Conservation (phyloP, 2,888 invertebrate genomes). For the Apamea anceps region DNA sequence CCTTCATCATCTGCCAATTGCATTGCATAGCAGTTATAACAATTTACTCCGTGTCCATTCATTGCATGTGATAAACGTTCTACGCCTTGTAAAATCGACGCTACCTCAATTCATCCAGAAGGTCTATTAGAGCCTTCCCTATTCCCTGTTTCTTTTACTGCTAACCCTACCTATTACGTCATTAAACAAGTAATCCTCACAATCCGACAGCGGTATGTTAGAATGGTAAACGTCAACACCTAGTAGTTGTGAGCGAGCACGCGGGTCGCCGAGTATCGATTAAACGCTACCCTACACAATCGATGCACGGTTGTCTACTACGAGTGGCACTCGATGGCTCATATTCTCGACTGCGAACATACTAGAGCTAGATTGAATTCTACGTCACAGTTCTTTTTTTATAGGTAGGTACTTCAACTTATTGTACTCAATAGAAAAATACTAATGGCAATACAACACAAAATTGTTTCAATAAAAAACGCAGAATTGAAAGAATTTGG, state of each 20-base stretch:
- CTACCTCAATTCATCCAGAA: background rate
- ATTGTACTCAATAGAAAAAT: background rate
- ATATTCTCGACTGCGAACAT: constrained; percentile 22
- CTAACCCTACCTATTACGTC: constrained; percentile 8
- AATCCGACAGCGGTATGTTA: background rate
- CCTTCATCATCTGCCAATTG: background rate
- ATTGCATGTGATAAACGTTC: background rate
- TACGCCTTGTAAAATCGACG: background rate
- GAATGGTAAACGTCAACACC: constrained; percentile 29
- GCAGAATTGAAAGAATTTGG: no score
- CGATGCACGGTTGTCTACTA: constrained; percentile 35
- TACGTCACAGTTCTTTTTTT: background rate
- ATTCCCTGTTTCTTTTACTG: background rate
- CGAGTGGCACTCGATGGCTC: constrained; percentile 37
- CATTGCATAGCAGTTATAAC: background rate
- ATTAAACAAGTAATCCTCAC: constrained; percentile 13
- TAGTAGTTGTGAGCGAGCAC: constrained; percentile 11
- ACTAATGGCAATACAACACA: background rate
- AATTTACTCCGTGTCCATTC: background rate
- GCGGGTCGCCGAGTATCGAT: constrained; percentile 58
- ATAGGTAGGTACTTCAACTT: background rate
- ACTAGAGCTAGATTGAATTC: background rate
- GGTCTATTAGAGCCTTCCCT: background rate
- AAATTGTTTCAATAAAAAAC: no score
- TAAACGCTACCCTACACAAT: constrained; percentile 51